Base-by-base conservation (phyloP, 2,113 vertebrate species). In the Mesitornis unicolor region DNA sequence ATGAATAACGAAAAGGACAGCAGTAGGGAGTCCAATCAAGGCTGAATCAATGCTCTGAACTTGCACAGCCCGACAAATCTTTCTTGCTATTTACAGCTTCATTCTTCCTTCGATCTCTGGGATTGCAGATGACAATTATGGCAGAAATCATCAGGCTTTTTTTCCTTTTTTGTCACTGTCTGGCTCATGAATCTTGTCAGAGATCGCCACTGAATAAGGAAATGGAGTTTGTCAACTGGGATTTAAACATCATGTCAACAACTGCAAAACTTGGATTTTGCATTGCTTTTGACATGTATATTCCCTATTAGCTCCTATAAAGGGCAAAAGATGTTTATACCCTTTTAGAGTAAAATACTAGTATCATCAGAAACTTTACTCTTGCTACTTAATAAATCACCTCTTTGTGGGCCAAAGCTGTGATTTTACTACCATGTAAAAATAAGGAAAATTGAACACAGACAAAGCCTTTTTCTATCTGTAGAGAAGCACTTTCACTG, bases 1-100 rank as follows among this genome's bases (percentile, higher is more conserved):
- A 90, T 84, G 92, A 96, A 92, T 86, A 94, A 91, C 2, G 0
- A 53, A 84, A n/a, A 86, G 57, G 76, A 69, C 78, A 87, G 70
- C 48, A 0, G 81, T 38, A 65, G 94, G 96, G 92, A 96, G 93
- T 35, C 75, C 69, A 97, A 84, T 97, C 96, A 96, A 94, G 94
- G 68, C 90, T 89, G 82, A 97, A 95, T 91, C 95, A 87, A 47
- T 60, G 84, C 75, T 96, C 84, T 88, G 87, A 94, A 96, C 92
- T 94, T 74, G 78, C 87, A 59, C 70, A 79, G 94, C 81, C 68
- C 68, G 93, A 92, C 90, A 93, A 86, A 95, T 77, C 78, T 81
- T 69, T 67, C 84, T 69, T 70, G 68, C 78, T 95, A 79, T 96
- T 96, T 96, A 94, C 36, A 38, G 78, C 84, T 71, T 53, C 79